phyloP scores from a whole-genome alignment of 1,140 invertebrate species.

The Cepaea nemoralis region DNA sequence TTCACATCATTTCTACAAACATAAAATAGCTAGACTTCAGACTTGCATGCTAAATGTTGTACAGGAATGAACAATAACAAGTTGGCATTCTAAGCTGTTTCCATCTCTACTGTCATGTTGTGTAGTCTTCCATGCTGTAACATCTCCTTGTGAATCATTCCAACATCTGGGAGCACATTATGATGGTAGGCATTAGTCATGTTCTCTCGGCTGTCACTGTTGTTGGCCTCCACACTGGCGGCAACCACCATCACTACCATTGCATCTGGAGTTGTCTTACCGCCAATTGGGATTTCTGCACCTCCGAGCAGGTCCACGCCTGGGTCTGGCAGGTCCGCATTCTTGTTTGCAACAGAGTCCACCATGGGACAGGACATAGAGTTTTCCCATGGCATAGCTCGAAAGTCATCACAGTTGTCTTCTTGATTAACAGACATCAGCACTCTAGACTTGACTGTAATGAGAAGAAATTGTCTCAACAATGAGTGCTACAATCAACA shows the following conservation, averaged over 20 bases:
- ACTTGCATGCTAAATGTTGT: no score
- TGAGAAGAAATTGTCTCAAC: no score
- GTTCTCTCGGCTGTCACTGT: background rate
- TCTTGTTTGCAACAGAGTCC: conserved; percentile 9
- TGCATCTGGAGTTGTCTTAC: conserved; percentile 23
- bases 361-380: conserved; percentile 36
- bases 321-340: background rate
- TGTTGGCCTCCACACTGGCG: conserved; percentile 19
- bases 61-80: background rate
- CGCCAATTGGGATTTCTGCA: conserved; percentile 8
- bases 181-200: background rate
- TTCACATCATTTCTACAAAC: no score
- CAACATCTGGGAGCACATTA: conserved; percentile 17
- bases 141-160: background rate
- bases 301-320: conserved; percentile 25
- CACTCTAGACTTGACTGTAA: conserved; percentile 66
- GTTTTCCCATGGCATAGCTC: conserved; percentile 44
- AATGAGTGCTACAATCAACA: no score
- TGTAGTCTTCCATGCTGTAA: background rate
- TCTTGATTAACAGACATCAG: conserved; percentile 62
- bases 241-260: conserved; percentile 33
- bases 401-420: conserved; percentile 43
- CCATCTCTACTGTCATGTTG: conserved; percentile 22
- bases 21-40: no score
- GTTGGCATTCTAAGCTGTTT: conserved; percentile 19